phyloP scores from a whole-genome alignment of 2,113 vertebrate genomes.

The Xiphophorus maculatus region DNA sequence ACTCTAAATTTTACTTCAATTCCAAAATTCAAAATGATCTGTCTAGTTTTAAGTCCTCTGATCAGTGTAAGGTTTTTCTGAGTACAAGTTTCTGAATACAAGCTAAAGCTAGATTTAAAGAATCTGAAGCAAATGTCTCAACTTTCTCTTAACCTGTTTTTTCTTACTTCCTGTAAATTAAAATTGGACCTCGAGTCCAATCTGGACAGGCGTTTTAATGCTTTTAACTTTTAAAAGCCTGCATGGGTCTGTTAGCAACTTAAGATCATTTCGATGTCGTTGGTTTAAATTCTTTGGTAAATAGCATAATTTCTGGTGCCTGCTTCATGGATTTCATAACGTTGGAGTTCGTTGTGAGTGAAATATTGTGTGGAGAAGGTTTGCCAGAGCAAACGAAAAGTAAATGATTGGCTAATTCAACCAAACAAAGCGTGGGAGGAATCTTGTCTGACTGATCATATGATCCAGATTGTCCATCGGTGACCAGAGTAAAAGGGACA shows the following conservation, averaged over 20 bases:
- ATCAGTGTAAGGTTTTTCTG: background rate
- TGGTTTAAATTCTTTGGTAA: background rate
- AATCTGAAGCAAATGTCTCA: no score
- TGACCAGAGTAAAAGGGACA: constrained; percentile 1
- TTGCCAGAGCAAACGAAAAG: constrained; percentile 54
- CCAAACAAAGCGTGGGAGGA: constrained; percentile 29
- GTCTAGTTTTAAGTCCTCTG: no score
- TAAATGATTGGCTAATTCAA: constrained; percentile 70
- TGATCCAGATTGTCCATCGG: constrained; percentile 46
- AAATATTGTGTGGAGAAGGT: constrained; percentile 10
- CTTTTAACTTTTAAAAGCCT: no score
- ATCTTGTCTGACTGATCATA: constrained; percentile 49
- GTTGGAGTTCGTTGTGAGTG: constrained; percentile 10
- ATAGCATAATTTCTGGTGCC: background rate
- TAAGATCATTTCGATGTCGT: no score
- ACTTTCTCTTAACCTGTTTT: no score
- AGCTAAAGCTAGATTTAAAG: background rate
- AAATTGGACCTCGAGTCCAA: no score
- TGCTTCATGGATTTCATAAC: constrained; percentile 30
- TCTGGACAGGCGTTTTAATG: no score
- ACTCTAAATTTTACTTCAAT: no score
- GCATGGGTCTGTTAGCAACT: no score
- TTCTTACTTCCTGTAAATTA: no score
- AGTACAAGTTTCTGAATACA: background rate
- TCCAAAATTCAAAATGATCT: no score